Conservation (phyloP, 2,113 vertebrate genomes). For the Promerops cafer region DNA sequence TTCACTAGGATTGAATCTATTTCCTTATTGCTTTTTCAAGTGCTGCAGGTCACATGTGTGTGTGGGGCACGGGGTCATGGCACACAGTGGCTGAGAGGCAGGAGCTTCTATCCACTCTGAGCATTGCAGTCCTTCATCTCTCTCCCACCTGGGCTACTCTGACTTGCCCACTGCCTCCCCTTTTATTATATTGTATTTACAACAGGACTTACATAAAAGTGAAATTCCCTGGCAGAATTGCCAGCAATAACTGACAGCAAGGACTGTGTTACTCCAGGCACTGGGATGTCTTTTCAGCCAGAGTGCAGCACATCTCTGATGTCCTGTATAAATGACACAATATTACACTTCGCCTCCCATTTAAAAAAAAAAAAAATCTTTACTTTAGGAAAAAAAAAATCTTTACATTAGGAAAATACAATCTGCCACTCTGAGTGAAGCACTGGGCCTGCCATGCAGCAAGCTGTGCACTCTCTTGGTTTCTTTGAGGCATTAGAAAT, state of each 20-base stretch:
- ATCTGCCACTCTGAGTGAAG: fast-evolving
- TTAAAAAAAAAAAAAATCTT: background rate
- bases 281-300: background rate
- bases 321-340: background rate
- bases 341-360: no score
- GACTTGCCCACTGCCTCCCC: background rate
- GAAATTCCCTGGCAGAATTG: background rate
- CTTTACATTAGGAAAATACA: background rate
- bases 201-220: background rate
- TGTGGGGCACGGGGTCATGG: background rate
- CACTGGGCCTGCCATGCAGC: background rate
- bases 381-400: background rate
- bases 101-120: background rate
- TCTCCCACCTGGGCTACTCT: background rate
- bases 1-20: background rate
- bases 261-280: background rate
- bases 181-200: background rate
- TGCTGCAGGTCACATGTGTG: background rate
- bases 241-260: fast-evolving
- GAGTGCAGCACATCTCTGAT: background rate
- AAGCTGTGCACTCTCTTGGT: fast-evolving
- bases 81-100: fast-evolving
- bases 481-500: background rate
- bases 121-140: background rate
- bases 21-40: background rate